Evolutionary conservation across 2,888 invertebrate genomes (phyloP), one percentile per base, ranked within the genome.

Genomic region (Eupsilia transversa): DNA sequence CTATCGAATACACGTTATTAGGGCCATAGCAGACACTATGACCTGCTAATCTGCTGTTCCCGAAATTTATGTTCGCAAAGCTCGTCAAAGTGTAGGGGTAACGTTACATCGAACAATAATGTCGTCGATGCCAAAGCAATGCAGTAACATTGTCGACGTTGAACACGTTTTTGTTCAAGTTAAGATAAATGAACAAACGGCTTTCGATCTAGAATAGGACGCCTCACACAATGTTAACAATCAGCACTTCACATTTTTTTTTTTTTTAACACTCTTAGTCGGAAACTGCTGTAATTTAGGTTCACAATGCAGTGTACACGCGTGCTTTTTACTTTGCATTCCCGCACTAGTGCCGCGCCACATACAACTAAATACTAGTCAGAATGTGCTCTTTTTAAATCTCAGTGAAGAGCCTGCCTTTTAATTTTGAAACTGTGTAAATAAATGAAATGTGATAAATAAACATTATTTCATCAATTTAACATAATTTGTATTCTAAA

Each of bases 381-480:
- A 17, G 30, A 30, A 30, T 27, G 27, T 63, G 30, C 30, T 43
- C 27, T 43, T 43, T 43, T 12, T 10, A 17, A 54, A 43, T 14
- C 20, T 23, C 23, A 46, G 30, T 23, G 17, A 14, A 12, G 20
- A 43, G 63, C 43, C 12, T 61, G 2, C 4, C 14, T 64, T 64
- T 30, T 64, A 46, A 64, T 33, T 64, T 64, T 64, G 23, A 64
- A 64, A 64, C 14, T 33, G 14, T 64, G 63, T 64, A 64, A 43
- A 46, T 46, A 46, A 46, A 23, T 64, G 9, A 33, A 46, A 46
- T 64, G 46, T 33, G 5, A 33, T 64, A 43, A 43, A 63, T 46
- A 23, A 43, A 30, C 46, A 30, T 14, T 14, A 23, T 33, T 64
- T 33, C 23, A 64, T 64, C 9, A 46, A 64, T 30, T 46, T 64